A percentile compares a stretch with the other conserved stretches of the same genome.
phyloP scores from a whole-genome alignment of 2,888 invertebrate species.

The Troides aeacus region DNA sequence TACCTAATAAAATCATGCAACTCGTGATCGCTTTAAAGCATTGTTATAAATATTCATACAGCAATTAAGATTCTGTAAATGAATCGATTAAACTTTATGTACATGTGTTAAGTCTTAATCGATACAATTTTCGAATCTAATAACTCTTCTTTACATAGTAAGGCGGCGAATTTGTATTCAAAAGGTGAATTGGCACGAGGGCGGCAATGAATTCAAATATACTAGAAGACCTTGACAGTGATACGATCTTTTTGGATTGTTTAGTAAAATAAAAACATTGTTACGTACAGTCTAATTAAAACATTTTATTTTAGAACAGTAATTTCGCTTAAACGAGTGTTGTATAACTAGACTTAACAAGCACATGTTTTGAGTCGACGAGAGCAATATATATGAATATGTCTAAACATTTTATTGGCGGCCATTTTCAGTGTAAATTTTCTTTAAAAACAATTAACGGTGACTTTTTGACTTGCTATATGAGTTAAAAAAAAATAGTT shows the following conservation, averaged over 20 bases:
- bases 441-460: background rate
- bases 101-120: constrained; percentile 1
- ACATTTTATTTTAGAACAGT: background rate
- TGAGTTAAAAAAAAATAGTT: background rate
- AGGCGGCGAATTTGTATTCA: constrained; percentile 62
- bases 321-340: background rate
- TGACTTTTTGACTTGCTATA: background rate
- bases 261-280: constrained; percentile 49
- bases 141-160: constrained; percentile 49
- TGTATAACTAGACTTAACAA: too few relatives aligned
- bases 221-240: constrained; percentile 71
- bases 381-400: too few relatives aligned
- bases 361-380: too few relatives aligned
- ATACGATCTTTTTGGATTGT: constrained; percentile 60
- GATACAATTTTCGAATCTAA: constrained; percentile 42
- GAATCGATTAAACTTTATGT: background rate
- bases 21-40: background rate
- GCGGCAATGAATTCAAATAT: constrained; percentile 70
- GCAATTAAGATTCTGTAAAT: background rate
- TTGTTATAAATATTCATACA: too few relatives aligned
- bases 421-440: background rate
- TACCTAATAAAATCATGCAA: background rate
- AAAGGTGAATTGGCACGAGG: constrained; percentile 62
- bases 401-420: too few relatives aligned
- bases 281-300: constrained; percentile 23